phyloP scores from a whole-genome alignment of 1,140 invertebrate genomes.

The Cherax quadricarinatus region DNA sequence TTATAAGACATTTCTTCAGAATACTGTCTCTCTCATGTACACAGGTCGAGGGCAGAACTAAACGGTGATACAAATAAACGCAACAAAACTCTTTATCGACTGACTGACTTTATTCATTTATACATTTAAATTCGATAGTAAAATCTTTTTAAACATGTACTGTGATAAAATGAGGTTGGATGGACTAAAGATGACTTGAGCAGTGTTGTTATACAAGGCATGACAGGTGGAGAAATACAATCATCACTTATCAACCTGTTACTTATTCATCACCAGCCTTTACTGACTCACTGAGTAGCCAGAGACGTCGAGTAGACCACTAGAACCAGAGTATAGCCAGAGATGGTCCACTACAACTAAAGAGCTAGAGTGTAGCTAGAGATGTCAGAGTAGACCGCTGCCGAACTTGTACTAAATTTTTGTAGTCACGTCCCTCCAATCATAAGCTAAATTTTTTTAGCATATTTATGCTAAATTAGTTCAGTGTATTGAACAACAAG shows the following conservation, averaged over 20 bases:
- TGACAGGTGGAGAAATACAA: neutral
- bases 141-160: too few species aligned
- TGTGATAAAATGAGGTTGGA: neutral
- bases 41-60: neutral
- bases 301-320: neutral
- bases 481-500: too few species aligned
- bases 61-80: neutral
- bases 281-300: neutral
- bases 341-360: too few species aligned
- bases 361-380: too few species aligned
- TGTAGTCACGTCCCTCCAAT: too few species aligned
- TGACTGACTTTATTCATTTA: neutral
- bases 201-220: neutral
- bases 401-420: too few species aligned
- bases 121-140: too few species aligned
- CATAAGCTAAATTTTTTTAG: too few species aligned
- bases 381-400: too few species aligned
- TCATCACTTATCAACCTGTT: neutral
- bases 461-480: too few species aligned
- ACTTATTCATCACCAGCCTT: neutral
- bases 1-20: neutral
- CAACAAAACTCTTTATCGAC: neutral
- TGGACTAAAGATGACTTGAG: neutral
- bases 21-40: neutral
- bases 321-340: too few species aligned